Conservation (phyloP, 2,113 vertebrate species). For the Eira barbara region DNA sequence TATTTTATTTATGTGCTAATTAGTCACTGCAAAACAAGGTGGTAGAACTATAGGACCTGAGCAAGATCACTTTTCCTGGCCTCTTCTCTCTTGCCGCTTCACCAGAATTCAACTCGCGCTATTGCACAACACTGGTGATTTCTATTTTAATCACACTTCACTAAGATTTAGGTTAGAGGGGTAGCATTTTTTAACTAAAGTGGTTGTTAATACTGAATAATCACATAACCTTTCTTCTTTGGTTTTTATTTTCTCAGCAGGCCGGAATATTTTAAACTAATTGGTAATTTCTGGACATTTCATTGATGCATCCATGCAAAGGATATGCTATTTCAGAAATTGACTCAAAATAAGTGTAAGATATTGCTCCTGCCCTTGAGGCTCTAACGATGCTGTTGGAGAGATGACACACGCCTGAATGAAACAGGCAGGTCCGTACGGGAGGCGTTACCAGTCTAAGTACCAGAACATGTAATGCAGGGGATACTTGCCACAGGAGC, state of each 20-base stretch:
- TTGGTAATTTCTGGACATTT: neutral
- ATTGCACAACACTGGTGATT: neutral
- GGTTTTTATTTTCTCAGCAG: neutral
- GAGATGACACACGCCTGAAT: neutral
- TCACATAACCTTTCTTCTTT: neutral
- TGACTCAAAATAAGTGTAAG: neutral
- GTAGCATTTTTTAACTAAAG: neutral
- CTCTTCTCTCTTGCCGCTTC: neutral
- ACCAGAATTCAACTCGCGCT: neutral
- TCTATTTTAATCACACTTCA: constrained; percentile 31
- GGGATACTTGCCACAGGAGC: neutral
- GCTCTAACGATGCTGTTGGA: neutral
- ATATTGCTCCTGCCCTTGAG: neutral
- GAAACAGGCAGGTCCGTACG: neutral
- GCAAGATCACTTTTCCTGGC: neutral
- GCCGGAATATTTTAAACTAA: neutral
- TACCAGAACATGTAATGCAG: neutral
- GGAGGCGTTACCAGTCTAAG: neutral
- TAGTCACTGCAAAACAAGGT: neutral
- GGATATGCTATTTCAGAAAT: neutral
- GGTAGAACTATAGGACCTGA: neutral
- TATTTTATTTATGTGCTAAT: constrained; percentile 33
- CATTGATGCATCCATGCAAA: neutral
- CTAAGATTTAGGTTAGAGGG: neutral
- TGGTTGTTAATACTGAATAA: neutral